Evolutionary conservation across 1,140 invertebrate genomes (phyloP), one percentile per base, ranked within the genome.

Genomic region (Euwallacea similis): DNA sequence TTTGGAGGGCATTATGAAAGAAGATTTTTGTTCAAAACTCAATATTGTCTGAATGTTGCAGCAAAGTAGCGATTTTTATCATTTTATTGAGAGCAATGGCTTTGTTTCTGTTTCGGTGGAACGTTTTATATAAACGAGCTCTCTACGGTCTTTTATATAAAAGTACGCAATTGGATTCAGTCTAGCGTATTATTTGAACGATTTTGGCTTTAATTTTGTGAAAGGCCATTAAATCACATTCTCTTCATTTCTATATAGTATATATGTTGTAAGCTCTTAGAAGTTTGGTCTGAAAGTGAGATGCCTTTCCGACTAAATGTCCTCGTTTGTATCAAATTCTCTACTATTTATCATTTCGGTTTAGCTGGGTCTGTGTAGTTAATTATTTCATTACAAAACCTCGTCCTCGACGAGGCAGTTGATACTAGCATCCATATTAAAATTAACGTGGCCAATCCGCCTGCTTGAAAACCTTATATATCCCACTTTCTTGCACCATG

Each of bases 71-170:
- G 42, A 60, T 60, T 60, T 60, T 33, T 60, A 60, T 60, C 58
- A 60, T 60, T 60, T 60, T 60, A 60, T 60, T 41, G 58, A 60
- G 41, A 60, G 42, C 42, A 42, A 11, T 60, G 58, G 58, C 58
- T 60, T 11, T 42, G 41, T 43, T 60, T 60, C 16, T 60, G 41
- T 60, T 60, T 43, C 21, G 16, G 42, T 10, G 42, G 15, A 60
- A 41, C 58, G 41, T 13, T 60, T 60, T 60, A 42, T 60, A 10
- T 50, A 50, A 50, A 50, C 46, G 46, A 50, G 46, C 46, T 50
- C 13, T 33, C 21, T 33, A 10, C 46, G 13, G 9, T 50, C 13
- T 13, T 50, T 50, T 13, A 50, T 50, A 50, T 50, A 13, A 50
- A 50, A 50, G 46, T 50, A 50, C 46, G 9, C 46, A 50, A 50